A percentile compares a stretch with the other conserved stretches of the same genome.
phyloP scores from a whole-genome alignment of 2,888 invertebrate species.

The Hypomecis atomaria region DNA sequence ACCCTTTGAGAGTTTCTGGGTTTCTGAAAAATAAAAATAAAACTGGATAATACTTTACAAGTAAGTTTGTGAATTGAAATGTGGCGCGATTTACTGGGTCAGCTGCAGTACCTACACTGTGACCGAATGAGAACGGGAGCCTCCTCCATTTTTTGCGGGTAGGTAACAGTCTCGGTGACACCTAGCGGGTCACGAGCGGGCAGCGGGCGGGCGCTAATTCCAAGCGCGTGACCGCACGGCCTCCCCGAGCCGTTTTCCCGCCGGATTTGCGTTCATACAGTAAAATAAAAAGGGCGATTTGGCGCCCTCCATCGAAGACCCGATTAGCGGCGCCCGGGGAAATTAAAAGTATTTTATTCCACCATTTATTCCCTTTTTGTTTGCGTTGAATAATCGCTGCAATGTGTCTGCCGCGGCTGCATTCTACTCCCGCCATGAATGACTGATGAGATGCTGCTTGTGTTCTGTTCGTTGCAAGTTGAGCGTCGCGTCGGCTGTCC shows the following conservation, averaged over 20 bases:
- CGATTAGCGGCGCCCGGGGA: conserved; percentile 83
- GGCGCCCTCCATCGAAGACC: conserved; percentile 80
- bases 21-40: no score
- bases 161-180: conserved; percentile 79
- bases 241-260: conserved; percentile 73
- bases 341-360: conserved; percentile 84
- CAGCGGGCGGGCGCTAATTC: conserved; percentile 68
- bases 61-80: no score
- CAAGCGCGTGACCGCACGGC: conserved; percentile 75
- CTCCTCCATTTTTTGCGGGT: conserved; percentile 75
- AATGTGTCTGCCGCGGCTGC: conserved; percentile 48
- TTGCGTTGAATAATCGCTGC: conserved; percentile 68
- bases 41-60: no score
- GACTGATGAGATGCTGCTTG: conserved; percentile 50
- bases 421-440: conserved; percentile 45
- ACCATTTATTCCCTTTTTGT: conserved; percentile 81
- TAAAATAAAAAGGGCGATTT: conserved; percentile 83
- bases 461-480: conserved; percentile 42
- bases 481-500: conserved; percentile 44
- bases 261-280: conserved; percentile 82
- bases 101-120: conserved; percentile 1
- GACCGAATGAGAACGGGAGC: conserved; percentile 43
- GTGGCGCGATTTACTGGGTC: background rate
- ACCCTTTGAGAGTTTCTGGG: no score
- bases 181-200: conserved; percentile 74